Evolutionary conservation across 2,113 vertebrate species (phyloP).

Genomic region (Kryptolebias marmoratus): DNA sequence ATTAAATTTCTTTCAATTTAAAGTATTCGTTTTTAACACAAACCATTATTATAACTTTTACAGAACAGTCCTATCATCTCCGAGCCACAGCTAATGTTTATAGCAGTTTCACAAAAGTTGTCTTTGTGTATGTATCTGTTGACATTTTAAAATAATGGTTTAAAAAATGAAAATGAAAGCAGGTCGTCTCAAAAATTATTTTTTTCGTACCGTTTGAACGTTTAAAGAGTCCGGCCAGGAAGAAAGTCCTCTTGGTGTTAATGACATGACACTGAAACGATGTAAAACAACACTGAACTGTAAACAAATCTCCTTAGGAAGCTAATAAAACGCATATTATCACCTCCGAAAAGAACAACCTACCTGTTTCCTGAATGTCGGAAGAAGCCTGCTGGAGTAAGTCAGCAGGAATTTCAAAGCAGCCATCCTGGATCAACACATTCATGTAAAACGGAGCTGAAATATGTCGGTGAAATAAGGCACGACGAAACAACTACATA

Average conservation of each 20-base stretch:
- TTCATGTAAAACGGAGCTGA: neutral
- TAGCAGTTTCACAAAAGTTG: no score
- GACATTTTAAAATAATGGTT: no score
- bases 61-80: no score
- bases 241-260: constrained; percentile 61
- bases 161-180: no score
- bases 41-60: no score
- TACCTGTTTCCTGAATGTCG: constrained; percentile 57
- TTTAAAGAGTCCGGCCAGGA: constrained; percentile 49
- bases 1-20: no score
- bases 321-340: neutral
- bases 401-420: constrained; percentile 55
- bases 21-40: no score
- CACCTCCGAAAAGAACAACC: constrained; percentile 2
- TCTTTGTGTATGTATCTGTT: no score
- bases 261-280: constrained; percentile 51
- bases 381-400: constrained; percentile 46
- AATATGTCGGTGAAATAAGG: no score
- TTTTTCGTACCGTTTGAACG: constrained; percentile 43
- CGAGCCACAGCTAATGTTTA: no score
- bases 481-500: constrained; percentile 29
- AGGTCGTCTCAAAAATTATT: neutral
- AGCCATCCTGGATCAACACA: constrained; percentile 55
- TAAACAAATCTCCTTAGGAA: neutral
- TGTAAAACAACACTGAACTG: neutral